Base-by-base conservation (phyloP, 2,113 vertebrate genomes). In the Mormyrus lacerda region DNA sequence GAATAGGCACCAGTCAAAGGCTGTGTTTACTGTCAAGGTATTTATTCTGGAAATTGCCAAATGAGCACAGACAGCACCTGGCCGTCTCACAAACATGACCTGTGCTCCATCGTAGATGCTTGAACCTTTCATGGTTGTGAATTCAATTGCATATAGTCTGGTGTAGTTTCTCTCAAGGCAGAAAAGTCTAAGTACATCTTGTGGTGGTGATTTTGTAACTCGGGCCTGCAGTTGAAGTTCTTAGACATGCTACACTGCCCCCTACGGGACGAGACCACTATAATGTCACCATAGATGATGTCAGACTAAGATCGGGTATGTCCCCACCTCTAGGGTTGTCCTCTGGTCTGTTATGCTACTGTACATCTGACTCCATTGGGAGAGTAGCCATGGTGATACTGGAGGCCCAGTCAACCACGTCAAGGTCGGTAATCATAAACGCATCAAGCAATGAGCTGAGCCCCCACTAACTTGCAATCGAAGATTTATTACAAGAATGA, bases 401-500 rank as follows among this genome's bases (percentile, higher is more conserved):
- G 11, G 73, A 42, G 73, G 17, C 35, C 35, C 73, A 79, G 73
- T 79, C 73, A 39, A 35, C 35, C 73, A 79, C 15, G 3, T 39
- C 1, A 79, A 19, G 17, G 13, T 79, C 15, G 15, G 73, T 42
- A 17, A 79, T 42, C 31, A 35, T 79, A 39, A 42, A 42, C 35
- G 15, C 73, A 79, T 42, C 35, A 69, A 79, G 73, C 73, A 42
- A 42, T 39, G 42, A 79, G 31, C 73, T 42, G 42, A 76, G 35
- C 31, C 35, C 69, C 35, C 6, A 39, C 9, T 79, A 79, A 42
- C 73, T 42, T 39, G 6, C 35, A 69, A 69, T 69, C 3, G 61
- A 69, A 42, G 27, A 90, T 90, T 89, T 85, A 88, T 91, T 87
- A 53, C 13, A 83, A 58, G 24, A 87, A 65, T 51, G 61, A 4